These are phyloP conservation scores for Tragelaphus scriptus DNA, from an alignment of 2,113 vertebrate genomes.

Conservation along the genomic window DNA sequence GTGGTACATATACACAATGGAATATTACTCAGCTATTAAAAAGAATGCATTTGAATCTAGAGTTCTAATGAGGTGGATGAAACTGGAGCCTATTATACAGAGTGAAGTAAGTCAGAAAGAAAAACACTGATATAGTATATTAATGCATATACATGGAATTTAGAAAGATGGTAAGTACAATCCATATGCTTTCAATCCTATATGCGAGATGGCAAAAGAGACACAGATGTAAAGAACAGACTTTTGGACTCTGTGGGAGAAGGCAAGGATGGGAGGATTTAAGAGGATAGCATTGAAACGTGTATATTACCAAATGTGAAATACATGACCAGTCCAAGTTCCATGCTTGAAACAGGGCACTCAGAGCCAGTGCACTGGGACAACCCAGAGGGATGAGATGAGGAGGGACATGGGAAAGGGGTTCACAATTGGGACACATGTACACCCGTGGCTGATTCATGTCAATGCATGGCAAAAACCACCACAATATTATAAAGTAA, in stretches of 20 bases:
- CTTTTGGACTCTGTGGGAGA: not conserved
- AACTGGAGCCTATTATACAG: not conserved
- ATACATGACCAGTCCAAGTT: not conserved
- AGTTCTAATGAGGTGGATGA: not conserved
- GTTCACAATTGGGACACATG: not conserved
- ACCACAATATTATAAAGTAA: not conserved
- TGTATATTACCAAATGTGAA: not conserved
- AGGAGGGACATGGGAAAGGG: not conserved
- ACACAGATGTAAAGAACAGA: not conserved
- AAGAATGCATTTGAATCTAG: not conserved
- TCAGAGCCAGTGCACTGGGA: not conserved
- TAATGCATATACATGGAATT: not conserved
- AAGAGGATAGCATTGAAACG: not conserved
- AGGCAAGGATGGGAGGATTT: not conserved
- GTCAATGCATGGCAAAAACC: not conserved
- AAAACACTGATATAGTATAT: not conserved
- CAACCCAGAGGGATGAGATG: not conserved
- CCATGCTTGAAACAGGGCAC: not conserved
- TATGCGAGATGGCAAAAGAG: not conserved
- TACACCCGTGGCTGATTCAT: not conserved
- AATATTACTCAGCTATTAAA: not conserved
- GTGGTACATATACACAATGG: not conserved
- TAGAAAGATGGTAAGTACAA: not conserved
- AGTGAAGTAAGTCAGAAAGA: not conserved
- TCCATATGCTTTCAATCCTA: not conserved